Conservation (phyloP, 2,888 invertebrate species). For the Campoplex capitator region DNA sequence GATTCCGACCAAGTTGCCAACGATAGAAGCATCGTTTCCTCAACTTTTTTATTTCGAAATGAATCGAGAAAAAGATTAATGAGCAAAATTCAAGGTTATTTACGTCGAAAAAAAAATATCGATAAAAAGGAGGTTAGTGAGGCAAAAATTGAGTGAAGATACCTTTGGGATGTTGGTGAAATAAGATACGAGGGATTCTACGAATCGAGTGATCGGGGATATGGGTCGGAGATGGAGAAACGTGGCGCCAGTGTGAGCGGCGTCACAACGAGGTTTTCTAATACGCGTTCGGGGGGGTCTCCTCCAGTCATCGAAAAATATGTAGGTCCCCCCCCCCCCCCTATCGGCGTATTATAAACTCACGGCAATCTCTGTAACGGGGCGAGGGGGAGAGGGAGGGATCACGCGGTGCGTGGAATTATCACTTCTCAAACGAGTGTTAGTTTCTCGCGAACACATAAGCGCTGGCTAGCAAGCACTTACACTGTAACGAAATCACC, state of each 20-base stretch:
- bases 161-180: conserved; percentile 74
- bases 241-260: conserved; percentile 75
- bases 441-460: not conserved
- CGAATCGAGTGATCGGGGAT: conserved; percentile 76
- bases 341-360: not conserved
- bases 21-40: not conserved
- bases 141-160: conserved; percentile 15
- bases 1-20: not conserved
- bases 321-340: conserved; percentile 58
- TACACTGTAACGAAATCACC: not conserved
- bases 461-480: not conserved
- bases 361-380: conserved; percentile 8
- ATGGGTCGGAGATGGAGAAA: conserved; percentile 74
- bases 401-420: conserved; percentile 27
- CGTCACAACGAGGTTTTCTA: conserved; percentile 73
- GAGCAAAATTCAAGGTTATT: not conserved
- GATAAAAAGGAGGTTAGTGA: not conserved
- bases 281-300: conserved; percentile 65
- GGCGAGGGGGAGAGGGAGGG: not conserved
- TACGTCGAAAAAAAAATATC: not conserved
- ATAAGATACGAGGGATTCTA: conserved; percentile 73
- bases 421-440: conserved; percentile 12
- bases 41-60: not conserved
- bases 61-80: not conserved
- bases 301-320: conserved; percentile 79